Base-by-base conservation (phyloP, 2,113 vertebrate species). In the Hemiprocne comata region DNA sequence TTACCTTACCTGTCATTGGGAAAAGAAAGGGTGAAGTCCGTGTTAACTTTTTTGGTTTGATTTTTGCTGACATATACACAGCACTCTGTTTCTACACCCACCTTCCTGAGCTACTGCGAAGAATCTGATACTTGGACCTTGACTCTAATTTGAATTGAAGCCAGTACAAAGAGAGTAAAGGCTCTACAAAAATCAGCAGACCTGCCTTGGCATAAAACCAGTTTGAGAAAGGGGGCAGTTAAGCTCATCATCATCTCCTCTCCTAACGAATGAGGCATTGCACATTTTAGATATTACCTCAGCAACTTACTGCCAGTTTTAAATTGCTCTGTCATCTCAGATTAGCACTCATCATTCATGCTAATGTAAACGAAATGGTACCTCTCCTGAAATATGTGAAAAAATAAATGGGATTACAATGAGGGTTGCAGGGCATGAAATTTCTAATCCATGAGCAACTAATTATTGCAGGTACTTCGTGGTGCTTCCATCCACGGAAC, bases 311-410 rank as follows among this genome's bases (percentile, higher is more conserved):
- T 79, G 91, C 91, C 91, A 87, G 72, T 40, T 96, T 66, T 77
- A 94, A 95, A 92, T 93, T 93, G 81, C 54, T 84, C 85, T 96
- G 94, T 90, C 93, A 84, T 74, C 82, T 92, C 82, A 81, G 92
- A 92, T 95, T 94, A 96, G 72, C 53, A 57, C 72, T 94, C 92
- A 81, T 93, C 90, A 75, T 77, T 96, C 94, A 92, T 53, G 61
- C 75, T 94, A 89, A 93, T 76, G 75, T 86, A 93, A 95, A 94
- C 38, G 46, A 88, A 91, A 90, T 29, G 75, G 75, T 67, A 86
- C 51, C 72, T 95, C 91, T 96, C 73, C 79, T 86, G 85, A 95
- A 87, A 88, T 48, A 90, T 8, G 26, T 21, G 79, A 84, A 82
- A 81, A 65, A 93, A 86, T 34, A 95, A 94, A 93, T 64, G 48